Percentiles rank a stretch among this genome's conserved stretches.
Evolutionary conservation across 2,113 vertebrate species (phyloP).

Genomic region (Leptosomus discolor): DNA sequence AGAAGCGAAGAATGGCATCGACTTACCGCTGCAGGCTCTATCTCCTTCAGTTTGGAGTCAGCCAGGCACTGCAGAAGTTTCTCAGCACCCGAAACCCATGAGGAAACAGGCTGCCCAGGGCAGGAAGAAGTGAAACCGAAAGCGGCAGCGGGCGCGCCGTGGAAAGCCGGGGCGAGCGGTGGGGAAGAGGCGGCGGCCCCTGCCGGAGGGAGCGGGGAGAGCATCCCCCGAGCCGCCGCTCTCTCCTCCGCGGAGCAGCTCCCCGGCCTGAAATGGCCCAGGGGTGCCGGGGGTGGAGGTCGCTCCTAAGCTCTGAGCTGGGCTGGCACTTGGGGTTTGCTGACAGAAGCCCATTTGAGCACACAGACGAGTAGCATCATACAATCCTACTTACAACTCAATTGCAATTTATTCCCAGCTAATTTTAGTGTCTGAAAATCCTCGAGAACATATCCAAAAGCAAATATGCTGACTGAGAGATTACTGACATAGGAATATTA

Average conservation of each 20-base stretch:
- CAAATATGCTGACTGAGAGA: too few species aligned
- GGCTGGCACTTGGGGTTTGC: background rate
- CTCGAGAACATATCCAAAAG: background rate
- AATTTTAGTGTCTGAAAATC: background rate
- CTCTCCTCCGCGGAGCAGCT: accelerated
- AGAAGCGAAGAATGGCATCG: background rate
- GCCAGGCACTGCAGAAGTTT: accelerated
- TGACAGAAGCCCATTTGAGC: background rate
- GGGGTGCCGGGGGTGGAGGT: too few species aligned
- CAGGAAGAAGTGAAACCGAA: background rate
- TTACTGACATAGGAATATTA: background rate
- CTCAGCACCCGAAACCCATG: accelerated
- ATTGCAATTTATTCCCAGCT: background rate
- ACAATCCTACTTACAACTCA: background rate
- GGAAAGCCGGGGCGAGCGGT: background rate
- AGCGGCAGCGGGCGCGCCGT: accelerated
- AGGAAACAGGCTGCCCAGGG: accelerated
- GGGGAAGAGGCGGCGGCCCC: background rate
- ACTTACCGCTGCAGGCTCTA: background rate
- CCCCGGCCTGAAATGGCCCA: accelerated
- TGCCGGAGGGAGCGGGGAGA: accelerated
- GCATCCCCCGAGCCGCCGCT: accelerated
- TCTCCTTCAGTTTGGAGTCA: background rate
- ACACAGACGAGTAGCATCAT: background rate
- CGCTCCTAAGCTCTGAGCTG: accelerated